phyloP scores from a whole-genome alignment of 2,888 invertebrate genomes.

The Xestia sexstrigata region DNA sequence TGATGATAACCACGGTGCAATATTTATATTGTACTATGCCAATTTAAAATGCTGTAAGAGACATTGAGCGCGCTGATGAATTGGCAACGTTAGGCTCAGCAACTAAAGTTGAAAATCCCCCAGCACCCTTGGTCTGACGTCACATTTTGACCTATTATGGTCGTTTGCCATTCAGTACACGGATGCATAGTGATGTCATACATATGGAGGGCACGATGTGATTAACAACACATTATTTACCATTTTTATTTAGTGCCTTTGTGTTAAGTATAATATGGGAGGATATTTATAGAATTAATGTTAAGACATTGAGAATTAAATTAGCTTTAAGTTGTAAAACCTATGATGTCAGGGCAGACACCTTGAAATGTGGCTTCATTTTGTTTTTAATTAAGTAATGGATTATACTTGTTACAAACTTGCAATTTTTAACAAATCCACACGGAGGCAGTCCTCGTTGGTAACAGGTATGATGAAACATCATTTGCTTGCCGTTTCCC shows the following conservation, averaged over 20 bases:
- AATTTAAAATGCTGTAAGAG: neutral
- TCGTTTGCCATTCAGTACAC: conserved; percentile 57
- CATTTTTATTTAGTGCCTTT: conserved; percentile 41
- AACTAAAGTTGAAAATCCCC: neutral
- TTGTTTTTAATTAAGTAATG: conserved; percentile 1
- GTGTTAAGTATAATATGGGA: neutral
- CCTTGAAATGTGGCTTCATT: neutral
- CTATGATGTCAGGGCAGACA: conserved; percentile 5
- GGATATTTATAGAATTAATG: conserved; percentile 54
- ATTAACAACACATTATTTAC: conserved; percentile 40
- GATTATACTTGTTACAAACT: neutral
- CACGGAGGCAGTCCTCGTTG: neutral
- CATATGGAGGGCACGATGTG: conserved; percentile 33
- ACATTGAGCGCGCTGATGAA: neutral
- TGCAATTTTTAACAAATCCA: neutral
- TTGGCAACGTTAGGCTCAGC: neutral
- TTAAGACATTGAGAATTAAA: conserved; percentile 34
- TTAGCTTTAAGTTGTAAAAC: conserved; percentile 27
- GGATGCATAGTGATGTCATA: conserved; percentile 61
- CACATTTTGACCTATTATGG: conserved; percentile 59
- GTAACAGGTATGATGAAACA: neutral
- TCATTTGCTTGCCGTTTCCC: too few relatives aligned
- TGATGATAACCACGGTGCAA: conserved; percentile 27
- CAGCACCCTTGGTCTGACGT: conserved; percentile 50
- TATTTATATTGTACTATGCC: conserved; percentile 36